Evolutionary conservation across 2,888 invertebrate species (phyloP).

Genomic region (Lycophotia porphyrea): DNA sequence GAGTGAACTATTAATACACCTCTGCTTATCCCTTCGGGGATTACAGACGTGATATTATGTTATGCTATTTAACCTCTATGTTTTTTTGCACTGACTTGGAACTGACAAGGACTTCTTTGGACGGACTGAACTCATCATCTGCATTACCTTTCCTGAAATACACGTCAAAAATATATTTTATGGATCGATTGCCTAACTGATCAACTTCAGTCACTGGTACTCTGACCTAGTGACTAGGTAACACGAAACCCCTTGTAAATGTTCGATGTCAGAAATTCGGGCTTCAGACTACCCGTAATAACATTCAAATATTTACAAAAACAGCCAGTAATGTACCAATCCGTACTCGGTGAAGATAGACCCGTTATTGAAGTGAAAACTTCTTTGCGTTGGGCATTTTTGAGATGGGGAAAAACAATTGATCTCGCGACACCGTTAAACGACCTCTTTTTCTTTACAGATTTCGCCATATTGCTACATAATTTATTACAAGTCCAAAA

Average conservation of each 20-base stretch:
- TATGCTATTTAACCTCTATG: slow-evolving; percentile 11
- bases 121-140: background rate
- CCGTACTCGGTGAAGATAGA: background rate
- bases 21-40: no score
- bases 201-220: background rate
- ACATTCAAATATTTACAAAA: background rate
- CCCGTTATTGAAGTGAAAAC: no score
- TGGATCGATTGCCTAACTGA: background rate
- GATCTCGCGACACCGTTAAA: no score
- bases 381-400: no score
- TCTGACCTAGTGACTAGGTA: background rate
- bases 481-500: no score
- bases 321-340: background rate
- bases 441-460: no score
- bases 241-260: background rate
- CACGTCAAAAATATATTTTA: background rate
- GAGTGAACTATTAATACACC: no score
- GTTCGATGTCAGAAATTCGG: background rate
- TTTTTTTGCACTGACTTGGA: background rate
- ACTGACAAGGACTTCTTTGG: background rate
- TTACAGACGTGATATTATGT: no score
- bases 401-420: no score
- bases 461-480: no score
- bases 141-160: background rate
- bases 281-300: background rate